Conservation (phyloP, 2,797 vertebrate genomes). For the Sebastes flavidus region DNA sequence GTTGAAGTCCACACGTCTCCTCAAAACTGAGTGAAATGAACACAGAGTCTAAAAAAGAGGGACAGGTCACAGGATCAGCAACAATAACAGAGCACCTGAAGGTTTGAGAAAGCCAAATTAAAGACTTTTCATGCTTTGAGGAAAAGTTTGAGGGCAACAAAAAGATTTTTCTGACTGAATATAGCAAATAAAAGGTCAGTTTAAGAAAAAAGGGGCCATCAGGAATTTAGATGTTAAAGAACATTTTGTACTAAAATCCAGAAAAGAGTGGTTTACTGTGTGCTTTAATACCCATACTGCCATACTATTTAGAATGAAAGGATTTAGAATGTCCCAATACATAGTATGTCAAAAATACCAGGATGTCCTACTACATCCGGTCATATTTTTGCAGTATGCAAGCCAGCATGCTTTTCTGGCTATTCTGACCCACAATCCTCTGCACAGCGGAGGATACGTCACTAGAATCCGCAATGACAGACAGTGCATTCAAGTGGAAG, state of each 20-base stretch:
- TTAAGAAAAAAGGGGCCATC: not conserved
- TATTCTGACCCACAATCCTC: too few relatives aligned
- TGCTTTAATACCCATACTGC: too few relatives aligned
- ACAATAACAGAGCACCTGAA: not conserved
- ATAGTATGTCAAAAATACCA: too few relatives aligned
- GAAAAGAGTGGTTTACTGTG: not conserved
- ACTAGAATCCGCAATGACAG: too few relatives aligned
- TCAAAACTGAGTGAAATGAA: not conserved
- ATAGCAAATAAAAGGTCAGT: not conserved
- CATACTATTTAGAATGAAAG: too few relatives aligned
- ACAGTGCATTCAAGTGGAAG: too few relatives aligned
- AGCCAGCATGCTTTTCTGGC: too few relatives aligned
- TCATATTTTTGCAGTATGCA: too few relatives aligned
- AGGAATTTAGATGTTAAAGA: not conserved
- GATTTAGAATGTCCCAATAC: too few relatives aligned
- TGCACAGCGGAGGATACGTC: too few relatives aligned
- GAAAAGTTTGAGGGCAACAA: not conserved
- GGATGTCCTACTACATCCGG: too few relatives aligned
- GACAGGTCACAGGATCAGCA: not conserved
- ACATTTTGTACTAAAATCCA: not conserved
- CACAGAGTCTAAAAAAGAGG: not conserved
- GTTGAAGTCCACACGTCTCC: not conserved
- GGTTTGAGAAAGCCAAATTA: not conserved
- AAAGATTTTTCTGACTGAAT: not conserved
- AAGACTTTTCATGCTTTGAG: not conserved